Percentiles rank a stretch among this genome's conserved stretches.
Conservation (phyloP, 1,140 invertebrate species). For the Harpegnathos saltator region DNA sequence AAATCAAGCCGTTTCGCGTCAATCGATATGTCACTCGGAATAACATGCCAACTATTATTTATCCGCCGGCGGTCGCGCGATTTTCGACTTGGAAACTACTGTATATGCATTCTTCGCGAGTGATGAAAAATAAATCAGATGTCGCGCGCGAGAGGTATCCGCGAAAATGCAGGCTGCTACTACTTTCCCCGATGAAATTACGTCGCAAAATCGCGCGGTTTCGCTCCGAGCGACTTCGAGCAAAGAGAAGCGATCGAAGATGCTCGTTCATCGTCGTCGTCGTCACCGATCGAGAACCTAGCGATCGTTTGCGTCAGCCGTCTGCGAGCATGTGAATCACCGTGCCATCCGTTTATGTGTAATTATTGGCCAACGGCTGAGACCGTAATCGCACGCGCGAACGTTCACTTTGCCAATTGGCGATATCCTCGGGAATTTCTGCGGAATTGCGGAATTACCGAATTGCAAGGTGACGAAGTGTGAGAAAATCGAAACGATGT, state of each 20-base stretch:
- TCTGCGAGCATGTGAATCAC: conserved; percentile 1
- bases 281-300: not conserved
- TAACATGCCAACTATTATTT: conserved; percentile 38
- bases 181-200: not conserved
- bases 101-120: not conserved
- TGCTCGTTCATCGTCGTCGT: not conserved
- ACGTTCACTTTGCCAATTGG: not conserved
- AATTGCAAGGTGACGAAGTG: conserved; percentile 5
- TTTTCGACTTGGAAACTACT: conserved; percentile 11
- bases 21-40: conserved; percentile 36
- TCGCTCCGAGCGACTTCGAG: not conserved
- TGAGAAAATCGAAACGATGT: conserved; percentile 1
- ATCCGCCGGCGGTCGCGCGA: conserved; percentile 23
- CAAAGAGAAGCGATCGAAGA: not conserved
- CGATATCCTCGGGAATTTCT: conserved; percentile 12
- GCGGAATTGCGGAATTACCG: too few relatives aligned
- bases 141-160: conserved; percentile 2
- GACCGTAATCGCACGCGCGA: not conserved
- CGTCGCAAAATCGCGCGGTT: conserved; percentile 6
- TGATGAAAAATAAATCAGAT: conserved; percentile 31
- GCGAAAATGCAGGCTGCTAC: not conserved
- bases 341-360: not conserved
- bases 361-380: conserved; percentile 14
- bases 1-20: not conserved
- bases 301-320: not conserved